A percentile compares a stretch with the other conserved stretches of the same genome.
These are phyloP conservation scores for Trogon melanurus DNA, from an alignment of 2,113 vertebrate species.

Conservation along the genomic window DNA sequence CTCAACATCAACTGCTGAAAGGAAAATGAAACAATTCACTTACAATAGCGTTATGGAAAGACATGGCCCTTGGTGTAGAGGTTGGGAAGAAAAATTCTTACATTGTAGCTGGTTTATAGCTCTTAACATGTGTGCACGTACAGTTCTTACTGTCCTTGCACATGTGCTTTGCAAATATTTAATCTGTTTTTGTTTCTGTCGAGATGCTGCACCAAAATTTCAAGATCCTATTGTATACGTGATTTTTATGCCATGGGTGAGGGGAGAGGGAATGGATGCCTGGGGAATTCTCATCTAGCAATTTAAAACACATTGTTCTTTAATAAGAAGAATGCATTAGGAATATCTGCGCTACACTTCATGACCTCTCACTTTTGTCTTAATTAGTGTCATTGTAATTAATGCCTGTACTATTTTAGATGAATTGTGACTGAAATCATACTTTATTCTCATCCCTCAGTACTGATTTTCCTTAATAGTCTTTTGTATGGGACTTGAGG, in stretches of 20 bases:
- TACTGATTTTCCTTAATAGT: background rate
- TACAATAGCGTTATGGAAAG: background rate
- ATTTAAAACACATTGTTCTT: background rate
- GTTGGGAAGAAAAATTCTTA: background rate
- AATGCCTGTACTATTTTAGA: background rate
- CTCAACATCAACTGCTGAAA: slow-evolving; percentile 19
- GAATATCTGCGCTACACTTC: background rate
- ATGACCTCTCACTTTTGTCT: background rate
- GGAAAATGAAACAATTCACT: background rate
- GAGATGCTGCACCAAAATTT: background rate
- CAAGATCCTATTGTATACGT: accelerated
- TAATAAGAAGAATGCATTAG: background rate
- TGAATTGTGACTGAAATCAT: background rate
- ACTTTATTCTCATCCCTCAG: background rate
- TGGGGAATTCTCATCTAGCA: background rate
- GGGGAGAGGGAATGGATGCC: background rate
- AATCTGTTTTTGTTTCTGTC: background rate
- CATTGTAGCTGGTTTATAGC: background rate
- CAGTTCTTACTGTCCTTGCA: background rate
- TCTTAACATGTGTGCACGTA: background rate
- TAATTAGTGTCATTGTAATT: background rate
- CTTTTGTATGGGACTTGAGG: background rate
- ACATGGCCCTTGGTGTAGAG: background rate
- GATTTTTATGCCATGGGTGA: background rate
- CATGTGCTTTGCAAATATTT: background rate